Conservation (phyloP, 2,888 invertebrate species). For the Caenorhabditis sp. region DNA sequence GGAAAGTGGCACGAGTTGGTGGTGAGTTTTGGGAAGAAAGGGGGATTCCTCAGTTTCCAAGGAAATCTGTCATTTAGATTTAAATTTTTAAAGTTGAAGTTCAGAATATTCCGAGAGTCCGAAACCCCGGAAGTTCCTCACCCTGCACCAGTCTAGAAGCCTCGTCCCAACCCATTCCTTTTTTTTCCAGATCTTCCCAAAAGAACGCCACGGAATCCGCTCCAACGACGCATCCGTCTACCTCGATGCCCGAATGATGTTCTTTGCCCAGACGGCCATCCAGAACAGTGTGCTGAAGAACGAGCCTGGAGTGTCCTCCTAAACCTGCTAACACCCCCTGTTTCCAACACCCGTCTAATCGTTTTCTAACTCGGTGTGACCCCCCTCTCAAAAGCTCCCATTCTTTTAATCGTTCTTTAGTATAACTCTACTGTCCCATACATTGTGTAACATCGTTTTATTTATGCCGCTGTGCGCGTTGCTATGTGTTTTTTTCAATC, state of each 20-base stretch:
- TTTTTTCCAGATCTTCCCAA: conserved; percentile 91
- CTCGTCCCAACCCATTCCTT: not conserved
- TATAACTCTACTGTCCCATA: not conserved
- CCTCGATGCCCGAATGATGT: conserved; percentile 93
- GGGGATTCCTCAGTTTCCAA: not conserved
- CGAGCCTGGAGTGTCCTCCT: not conserved
- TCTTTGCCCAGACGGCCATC: conserved; percentile 69
- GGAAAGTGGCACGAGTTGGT: conserved; percentile 96
- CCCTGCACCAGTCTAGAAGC: not conserved
- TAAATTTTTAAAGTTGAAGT: too few relatives aligned
- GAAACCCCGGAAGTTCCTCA: conserved; percentile 16
- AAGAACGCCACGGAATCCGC: conserved; percentile 96
- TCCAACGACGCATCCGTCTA: conserved; percentile 92
- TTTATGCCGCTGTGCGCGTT: conserved; percentile 28
- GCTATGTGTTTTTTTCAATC: not conserved
- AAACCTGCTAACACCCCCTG: not conserved
- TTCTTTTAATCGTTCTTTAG: too few relatives aligned
- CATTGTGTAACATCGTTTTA: not conserved
- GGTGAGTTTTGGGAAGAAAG: conserved; percentile 83
- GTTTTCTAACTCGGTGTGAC: conserved; percentile 5
- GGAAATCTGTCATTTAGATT: too few relatives aligned
- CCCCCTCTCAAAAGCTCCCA: too few relatives aligned
- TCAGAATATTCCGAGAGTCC: too few relatives aligned
- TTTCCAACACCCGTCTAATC: too few relatives aligned
- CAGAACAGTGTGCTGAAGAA: not conserved